Evolutionary conservation across 2,113 vertebrate genomes (phyloP).

Genomic region (Menura novaehollandiae): DNA sequence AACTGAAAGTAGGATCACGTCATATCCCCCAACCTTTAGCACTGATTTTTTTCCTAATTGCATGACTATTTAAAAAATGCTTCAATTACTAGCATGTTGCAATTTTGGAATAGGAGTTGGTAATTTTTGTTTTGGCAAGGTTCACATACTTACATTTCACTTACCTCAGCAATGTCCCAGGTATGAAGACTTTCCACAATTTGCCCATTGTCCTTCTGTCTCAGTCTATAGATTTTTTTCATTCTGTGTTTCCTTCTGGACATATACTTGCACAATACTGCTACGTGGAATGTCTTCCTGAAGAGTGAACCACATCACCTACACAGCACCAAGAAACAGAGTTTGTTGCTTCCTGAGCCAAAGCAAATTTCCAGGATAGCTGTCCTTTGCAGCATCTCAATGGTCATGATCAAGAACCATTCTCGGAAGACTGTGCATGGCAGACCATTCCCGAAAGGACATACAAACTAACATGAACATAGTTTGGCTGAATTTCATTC

Average conservation of each 20-base stretch:
- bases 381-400: neutral
- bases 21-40: neutral
- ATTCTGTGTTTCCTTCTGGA: neutral
- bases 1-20: fast-evolving
- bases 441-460: neutral
- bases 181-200: neutral
- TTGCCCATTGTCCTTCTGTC: neutral
- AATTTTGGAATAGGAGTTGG: neutral
- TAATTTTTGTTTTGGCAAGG: neutral
- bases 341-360: neutral
- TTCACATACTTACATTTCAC: neutral
- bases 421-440: neutral
- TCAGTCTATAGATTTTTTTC: neutral
- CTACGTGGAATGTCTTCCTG: neutral
- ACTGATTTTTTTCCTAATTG: neutral
- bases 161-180: neutral
- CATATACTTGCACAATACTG: neutral
- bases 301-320: neutral
- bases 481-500: neutral
- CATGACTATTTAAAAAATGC: neutral
- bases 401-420: neutral
- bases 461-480: neutral
- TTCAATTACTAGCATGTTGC: neutral
- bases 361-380: neutral
- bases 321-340: neutral